phyloP scores from a whole-genome alignment of 2,797 vertebrate genomes.

The Lates japonicus region DNA sequence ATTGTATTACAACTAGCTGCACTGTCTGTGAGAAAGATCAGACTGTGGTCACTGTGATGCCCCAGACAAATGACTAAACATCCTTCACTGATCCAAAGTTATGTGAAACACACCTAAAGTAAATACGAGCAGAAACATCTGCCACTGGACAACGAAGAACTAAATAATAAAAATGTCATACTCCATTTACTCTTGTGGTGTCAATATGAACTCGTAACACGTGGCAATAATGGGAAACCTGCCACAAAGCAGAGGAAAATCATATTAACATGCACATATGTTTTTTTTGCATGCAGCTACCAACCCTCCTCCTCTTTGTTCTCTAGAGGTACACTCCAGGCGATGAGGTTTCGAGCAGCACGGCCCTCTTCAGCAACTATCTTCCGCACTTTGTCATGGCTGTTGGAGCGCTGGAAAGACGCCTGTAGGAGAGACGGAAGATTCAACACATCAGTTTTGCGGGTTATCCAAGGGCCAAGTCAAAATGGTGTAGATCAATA shows the following conservation, averaged over 20 bases:
- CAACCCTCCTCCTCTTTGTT: slow-evolving; percentile 96
- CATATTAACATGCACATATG: neutral
- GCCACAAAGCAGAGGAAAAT: neutral
- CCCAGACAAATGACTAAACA: slow-evolving; percentile 5
- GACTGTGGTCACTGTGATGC: slow-evolving; percentile 7
- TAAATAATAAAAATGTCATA: neutral
- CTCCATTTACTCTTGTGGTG: neutral
- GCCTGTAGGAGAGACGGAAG: slow-evolving; percentile 83
- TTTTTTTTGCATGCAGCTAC: slow-evolving; percentile 59
- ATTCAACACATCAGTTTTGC: neutral
- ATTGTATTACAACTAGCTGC: slow-evolving; percentile 16
- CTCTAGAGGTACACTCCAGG: slow-evolving; percentile 97
- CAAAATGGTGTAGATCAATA: neutral
- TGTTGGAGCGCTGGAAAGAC: slow-evolving; percentile 97
- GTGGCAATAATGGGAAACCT: neutral
- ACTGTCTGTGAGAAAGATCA: slow-evolving; percentile 14
- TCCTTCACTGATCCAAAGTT: neutral
- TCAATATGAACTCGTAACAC: neutral
- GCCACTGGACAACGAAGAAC: neutral
- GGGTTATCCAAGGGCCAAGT: neutral
- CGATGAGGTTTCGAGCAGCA: slow-evolving; percentile 96
- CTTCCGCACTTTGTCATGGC: slow-evolving; percentile 98
- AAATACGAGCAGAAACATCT: neutral
- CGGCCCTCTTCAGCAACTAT: slow-evolving; percentile 98
- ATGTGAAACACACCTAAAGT: slow-evolving; percentile 1